These are phyloP conservation scores for Sapayoa aenigma DNA, from an alignment of 2,113 vertebrate genomes.

Conservation along the genomic window DNA sequence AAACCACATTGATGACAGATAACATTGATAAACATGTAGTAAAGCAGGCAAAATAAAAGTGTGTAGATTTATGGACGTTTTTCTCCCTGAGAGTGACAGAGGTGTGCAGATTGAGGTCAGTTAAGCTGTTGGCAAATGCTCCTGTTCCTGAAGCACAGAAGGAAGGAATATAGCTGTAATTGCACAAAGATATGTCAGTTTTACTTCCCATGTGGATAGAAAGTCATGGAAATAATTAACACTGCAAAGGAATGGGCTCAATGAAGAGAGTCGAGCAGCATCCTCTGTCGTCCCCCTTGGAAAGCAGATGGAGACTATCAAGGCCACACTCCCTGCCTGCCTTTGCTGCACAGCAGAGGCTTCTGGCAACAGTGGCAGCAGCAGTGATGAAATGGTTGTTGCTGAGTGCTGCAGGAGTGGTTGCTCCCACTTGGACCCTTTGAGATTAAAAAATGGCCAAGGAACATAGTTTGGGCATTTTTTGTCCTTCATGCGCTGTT, in stretches of 20 bases:
- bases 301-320: not conserved
- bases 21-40: accelerated
- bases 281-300: not conserved
- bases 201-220: not conserved
- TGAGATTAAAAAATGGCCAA: not conserved
- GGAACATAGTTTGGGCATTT: accelerated
- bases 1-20: not conserved
- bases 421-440: not conserved
- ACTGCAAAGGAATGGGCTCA: not conserved
- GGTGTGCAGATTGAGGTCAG: not conserved
- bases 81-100: not conserved
- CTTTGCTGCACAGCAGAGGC: not conserved
- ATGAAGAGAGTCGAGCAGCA: not conserved
- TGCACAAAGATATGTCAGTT: not conserved
- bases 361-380: not conserved
- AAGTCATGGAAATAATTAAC: not conserved
- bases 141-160: not conserved
- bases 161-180: not conserved
- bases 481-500: not conserved
- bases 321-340: not conserved
- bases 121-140: not conserved
- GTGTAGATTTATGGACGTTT: not conserved
- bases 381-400: not conserved
- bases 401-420: not conserved
- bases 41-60: not conserved